Evolutionary conservation across 2,888 invertebrate species (phyloP), one percentile per base, ranked within the genome.

Genomic region (Cremastinae sp.): DNA sequence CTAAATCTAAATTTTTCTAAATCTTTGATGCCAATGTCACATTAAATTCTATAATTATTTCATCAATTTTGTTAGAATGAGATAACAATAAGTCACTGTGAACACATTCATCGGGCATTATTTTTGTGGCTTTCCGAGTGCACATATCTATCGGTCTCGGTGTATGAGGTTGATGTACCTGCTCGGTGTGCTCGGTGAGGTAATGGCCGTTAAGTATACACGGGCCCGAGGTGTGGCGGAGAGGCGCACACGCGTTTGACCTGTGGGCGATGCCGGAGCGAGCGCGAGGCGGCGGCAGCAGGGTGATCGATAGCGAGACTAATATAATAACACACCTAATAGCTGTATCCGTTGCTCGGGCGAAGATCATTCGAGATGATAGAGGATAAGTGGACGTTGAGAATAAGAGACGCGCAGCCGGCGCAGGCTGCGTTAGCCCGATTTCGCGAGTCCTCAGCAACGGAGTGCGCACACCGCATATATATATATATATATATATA

Each of bases 351-450:
- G 45, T 58, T 34, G 5, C 65, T 53, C 20, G 34, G 79, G 78
- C 18, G 16, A 84, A 86, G 87, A 87, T 85, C 83, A 70, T 79
- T 80, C 80, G 80, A 84, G 86, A 86, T 87, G 87, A 2, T 16
- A 10, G 38, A 78, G 82, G 76, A 80, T 82, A 82, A 84, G 83
- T 83, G 84, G 83, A 84, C 80, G 78, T 79, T 75, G 81, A 78
- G 58, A 2, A 56, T 64, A 62, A 66, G 68, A 62, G 51, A 74
- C 70, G 53, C 28, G 45, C 74, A 80, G 72, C 82, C 82, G 84
- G 83, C 83, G 81, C 86, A 84, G 82, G 79, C 84, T 85, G 86
- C 81, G 73, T 58, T 47, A 1, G 34, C 38, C 34, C 45, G 53
- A 51, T 20, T 65, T 59, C 64, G 14, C 47, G 20, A 65, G 59